A percentile compares a stretch with the other conserved stretches of the same genome.
Evolutionary conservation across 2,797 vertebrate species (phyloP).

Genomic region (Karalla daura): DNA sequence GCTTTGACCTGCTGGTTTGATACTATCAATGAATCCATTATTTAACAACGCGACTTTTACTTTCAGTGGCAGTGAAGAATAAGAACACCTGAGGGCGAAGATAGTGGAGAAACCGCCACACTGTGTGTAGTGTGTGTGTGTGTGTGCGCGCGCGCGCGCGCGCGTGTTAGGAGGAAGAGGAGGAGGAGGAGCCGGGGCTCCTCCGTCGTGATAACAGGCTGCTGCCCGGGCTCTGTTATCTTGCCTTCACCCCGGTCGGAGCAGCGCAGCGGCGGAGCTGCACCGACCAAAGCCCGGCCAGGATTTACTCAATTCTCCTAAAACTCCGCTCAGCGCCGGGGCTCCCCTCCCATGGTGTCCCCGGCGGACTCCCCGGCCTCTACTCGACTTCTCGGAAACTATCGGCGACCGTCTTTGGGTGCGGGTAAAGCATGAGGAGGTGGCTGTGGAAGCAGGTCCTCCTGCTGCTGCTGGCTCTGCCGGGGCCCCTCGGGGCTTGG

Average conservation of each 20-base stretch:
- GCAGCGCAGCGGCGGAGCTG: constrained; percentile 45
- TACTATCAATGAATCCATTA: too few species aligned
- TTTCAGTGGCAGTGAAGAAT: too few species aligned
- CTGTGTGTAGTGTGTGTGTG: constrained; percentile 11
- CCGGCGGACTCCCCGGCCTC: constrained; percentile 62
- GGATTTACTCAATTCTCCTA: constrained; percentile 52
- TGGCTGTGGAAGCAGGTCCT: constrained; percentile 72
- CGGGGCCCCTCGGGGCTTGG: constrained; percentile 69
- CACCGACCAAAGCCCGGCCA: constrained; percentile 45
- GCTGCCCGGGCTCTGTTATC: constrained; percentile 65
- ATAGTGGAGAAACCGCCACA: too few species aligned
- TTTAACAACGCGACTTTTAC: too few species aligned
- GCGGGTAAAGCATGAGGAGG: constrained; percentile 80
- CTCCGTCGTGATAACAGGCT: constrained; percentile 76
- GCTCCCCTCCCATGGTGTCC: constrained; percentile 79
- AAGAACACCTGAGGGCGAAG: too few species aligned
- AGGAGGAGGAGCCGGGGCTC: constrained; percentile 77
- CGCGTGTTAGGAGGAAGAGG: background rate
- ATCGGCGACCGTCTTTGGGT: constrained; percentile 57
- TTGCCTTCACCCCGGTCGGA: constrained; percentile 66
- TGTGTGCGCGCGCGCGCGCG: background rate
- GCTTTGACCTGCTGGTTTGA: too few species aligned
- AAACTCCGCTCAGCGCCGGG: constrained; percentile 16
- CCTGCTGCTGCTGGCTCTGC: constrained; percentile 70
- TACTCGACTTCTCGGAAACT: constrained; percentile 66